phyloP scores from a whole-genome alignment of 2,888 invertebrate genomes.

The Phlogophora meticulosa region DNA sequence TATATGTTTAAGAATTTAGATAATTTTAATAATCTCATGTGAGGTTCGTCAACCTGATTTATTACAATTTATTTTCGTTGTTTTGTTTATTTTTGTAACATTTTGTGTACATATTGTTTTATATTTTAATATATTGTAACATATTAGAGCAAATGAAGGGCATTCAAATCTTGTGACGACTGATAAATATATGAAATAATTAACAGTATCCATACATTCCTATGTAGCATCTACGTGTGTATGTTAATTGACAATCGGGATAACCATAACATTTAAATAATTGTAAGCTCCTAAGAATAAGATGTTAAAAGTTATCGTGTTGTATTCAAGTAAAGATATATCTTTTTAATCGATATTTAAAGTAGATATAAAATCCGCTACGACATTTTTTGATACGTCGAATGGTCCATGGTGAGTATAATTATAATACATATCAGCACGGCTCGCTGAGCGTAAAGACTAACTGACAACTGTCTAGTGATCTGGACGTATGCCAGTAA shows the following conservation, averaged over 20 bases:
- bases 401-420: conserved; percentile 66
- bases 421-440: conserved; percentile 72
- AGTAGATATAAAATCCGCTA: conserved; percentile 48
- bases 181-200: conserved; percentile 59
- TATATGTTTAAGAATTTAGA: conserved; percentile 47
- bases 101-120: conserved; percentile 66
- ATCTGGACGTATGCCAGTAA: conserved; percentile 73
- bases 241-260: conserved; percentile 34
- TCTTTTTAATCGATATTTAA: conserved; percentile 42
- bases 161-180: conserved; percentile 56
- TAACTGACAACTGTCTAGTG: conserved; percentile 70
- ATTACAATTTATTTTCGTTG: conserved; percentile 51
- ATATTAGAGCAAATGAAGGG: conserved; percentile 43
- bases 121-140: conserved; percentile 54
- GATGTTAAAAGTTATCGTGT: conserved; percentile 31
- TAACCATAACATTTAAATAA: conserved; percentile 33
- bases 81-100: conserved; percentile 62
- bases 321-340: conserved; percentile 42
- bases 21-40: conserved; percentile 46
- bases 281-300: conserved; percentile 33
- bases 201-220: conserved; percentile 61
- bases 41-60: conserved; percentile 48
- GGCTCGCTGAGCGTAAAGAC: conserved; percentile 65
- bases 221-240: conserved; percentile 43
- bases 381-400: conserved; percentile 59